Percentiles rank a stretch among this genome's conserved stretches.
These are phyloP conservation scores for Drosophila histrio DNA, from an alignment of 2,888 invertebrate species.

Conservation along the genomic window DNA sequence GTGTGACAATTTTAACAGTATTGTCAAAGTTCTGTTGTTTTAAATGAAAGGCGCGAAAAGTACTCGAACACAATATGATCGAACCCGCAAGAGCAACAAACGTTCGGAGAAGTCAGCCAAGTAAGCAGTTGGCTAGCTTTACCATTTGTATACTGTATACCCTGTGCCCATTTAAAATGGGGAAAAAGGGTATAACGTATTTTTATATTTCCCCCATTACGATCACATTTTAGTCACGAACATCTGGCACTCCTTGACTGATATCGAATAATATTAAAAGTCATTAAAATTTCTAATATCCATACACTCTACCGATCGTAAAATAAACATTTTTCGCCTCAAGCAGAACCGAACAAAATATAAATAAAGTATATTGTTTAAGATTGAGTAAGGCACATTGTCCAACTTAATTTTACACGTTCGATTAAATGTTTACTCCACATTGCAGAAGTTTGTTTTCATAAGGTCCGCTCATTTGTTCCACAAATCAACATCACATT, in stretches of 20 bases:
- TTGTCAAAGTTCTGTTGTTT: neutral
- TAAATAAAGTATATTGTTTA: constrained; percentile 64
- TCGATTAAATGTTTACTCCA: constrained; percentile 43
- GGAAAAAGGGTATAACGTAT: too few relatives aligned
- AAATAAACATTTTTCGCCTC: constrained; percentile 63
- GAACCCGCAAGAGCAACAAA: constrained; percentile 75
- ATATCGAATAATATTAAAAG: constrained; percentile 62
- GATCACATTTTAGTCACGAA: constrained; percentile 25
- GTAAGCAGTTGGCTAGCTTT: constrained; percentile 65
- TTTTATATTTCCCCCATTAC: too few relatives aligned
- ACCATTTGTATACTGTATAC: too few relatives aligned
- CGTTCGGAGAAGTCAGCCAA: constrained; percentile 76
- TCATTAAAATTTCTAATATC: constrained; percentile 63
- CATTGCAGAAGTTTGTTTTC: constrained; percentile 37
- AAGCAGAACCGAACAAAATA: constrained; percentile 30
- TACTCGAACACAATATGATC: constrained; percentile 74
- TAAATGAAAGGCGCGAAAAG: constrained; percentile 80
- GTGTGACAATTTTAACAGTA: constrained; percentile 25
- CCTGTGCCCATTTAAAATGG: too few relatives aligned
- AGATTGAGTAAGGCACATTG: constrained; percentile 54
- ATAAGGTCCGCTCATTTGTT: constrained; percentile 8
- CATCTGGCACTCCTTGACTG: constrained; percentile 50
- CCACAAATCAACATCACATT: constrained; percentile 33
- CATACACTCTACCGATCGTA: constrained; percentile 65
- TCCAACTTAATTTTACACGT: constrained; percentile 54